Percentiles rank a stretch among this genome's conserved stretches.
phyloP scores from a whole-genome alignment of 2,113 vertebrate genomes.

The Boulengerochromis microlepis region DNA sequence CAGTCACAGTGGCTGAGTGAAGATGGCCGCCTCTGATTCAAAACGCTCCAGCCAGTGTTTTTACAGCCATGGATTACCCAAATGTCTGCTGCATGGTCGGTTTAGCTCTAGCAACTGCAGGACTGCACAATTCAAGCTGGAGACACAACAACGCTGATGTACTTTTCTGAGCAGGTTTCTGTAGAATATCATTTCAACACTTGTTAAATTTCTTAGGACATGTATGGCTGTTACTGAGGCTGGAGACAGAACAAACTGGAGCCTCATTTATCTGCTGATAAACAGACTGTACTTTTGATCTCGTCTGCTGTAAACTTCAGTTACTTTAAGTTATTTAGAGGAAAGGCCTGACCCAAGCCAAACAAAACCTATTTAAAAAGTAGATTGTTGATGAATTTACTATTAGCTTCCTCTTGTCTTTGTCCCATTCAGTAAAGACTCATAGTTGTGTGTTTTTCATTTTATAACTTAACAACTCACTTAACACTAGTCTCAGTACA shows the following conservation, averaged over 20 bases:
- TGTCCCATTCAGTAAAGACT: not conserved
- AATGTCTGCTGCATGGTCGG: constrained; percentile 59
- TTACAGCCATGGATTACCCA: constrained; percentile 65
- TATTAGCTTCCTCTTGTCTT: not conserved
- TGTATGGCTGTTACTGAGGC: not conserved
- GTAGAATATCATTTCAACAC: not conserved
- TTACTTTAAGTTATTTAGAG: not conserved
- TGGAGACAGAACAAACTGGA: not conserved
- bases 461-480: not conserved
- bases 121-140: not conserved
- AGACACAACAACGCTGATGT: not conserved
- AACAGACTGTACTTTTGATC: not conserved
- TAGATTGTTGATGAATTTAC: not conserved
- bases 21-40: constrained; percentile 66
- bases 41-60: constrained; percentile 59
- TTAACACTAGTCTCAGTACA: not conserved
- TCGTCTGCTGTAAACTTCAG: not conserved
- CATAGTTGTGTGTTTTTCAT: not conserved
- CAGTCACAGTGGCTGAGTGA: constrained; percentile 25
- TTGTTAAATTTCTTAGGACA: not conserved
- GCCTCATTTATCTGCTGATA: not conserved
- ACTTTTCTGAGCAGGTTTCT: not conserved
- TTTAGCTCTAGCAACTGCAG: constrained; percentile 28
- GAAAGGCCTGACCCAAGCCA: not conserved
- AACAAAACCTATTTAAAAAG: not conserved